Percentiles rank a stretch among this genome's conserved stretches.
Evolutionary conservation across 2,113 vertebrate genomes (phyloP).

Genomic region (Hipposideros armiger): DNA sequence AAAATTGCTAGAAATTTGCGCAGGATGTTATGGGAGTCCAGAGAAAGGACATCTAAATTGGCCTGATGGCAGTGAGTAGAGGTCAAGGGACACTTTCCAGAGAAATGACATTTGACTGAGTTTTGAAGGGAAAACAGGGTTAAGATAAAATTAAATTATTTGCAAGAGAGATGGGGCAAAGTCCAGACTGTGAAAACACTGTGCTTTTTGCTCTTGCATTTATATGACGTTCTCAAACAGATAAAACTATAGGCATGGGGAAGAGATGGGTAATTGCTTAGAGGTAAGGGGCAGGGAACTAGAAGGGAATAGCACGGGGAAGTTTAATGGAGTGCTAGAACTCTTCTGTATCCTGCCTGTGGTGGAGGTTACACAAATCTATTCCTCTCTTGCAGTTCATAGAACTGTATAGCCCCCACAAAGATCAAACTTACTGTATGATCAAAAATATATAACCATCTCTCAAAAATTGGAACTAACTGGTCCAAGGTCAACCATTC

Average conservation of each 20-base stretch:
- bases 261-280: not conserved
- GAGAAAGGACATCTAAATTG: not conserved
- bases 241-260: not conserved
- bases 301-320: not conserved
- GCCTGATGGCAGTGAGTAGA: not conserved
- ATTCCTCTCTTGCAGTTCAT: not conserved
- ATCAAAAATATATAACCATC: not conserved
- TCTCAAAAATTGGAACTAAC: not conserved
- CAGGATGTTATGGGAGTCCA: not conserved
- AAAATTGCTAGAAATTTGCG: not conserved
- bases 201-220: not conserved
- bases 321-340: not conserved
- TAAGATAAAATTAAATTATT: conserved; percentile 39
- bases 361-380: not conserved
- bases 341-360: too few relatives aligned
- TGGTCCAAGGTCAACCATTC: not conserved
- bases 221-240: not conserved
- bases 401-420: not conserved
- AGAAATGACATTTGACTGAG: not conserved
- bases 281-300: too few relatives aligned
- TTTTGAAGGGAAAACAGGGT: not conserved
- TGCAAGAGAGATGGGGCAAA: not conserved
- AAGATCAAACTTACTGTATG: not conserved
- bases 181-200: not conserved
- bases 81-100: not conserved